phyloP scores from a whole-genome alignment of 2,888 invertebrate genomes.

The Zootermopsis nevadensis region DNA sequence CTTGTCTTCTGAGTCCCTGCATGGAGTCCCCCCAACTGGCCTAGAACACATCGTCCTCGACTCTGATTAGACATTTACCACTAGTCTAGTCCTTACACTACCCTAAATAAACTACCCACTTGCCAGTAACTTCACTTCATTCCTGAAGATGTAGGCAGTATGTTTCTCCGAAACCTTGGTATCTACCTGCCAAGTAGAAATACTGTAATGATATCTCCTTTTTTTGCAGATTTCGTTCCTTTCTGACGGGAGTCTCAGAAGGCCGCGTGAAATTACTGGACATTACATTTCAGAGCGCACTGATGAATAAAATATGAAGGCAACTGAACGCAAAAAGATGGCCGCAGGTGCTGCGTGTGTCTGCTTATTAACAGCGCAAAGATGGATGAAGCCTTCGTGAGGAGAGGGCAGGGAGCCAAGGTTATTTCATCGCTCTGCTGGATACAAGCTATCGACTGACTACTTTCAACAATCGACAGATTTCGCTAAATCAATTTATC shows the following conservation, averaged over 20 bases:
- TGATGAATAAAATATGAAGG: constrained; percentile 27
- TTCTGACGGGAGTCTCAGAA: too few relatives aligned
- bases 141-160: too few relatives aligned
- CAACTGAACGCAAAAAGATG: background rate
- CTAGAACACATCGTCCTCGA: too few relatives aligned
- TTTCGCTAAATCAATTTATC: constrained; percentile 34
- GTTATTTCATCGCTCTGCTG: background rate
- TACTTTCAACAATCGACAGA: constrained; percentile 38
- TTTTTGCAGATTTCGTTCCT: background rate
- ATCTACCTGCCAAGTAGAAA: too few relatives aligned
- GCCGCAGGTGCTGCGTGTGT: constrained; percentile 33
- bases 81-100: too few relatives aligned
- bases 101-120: too few relatives aligned
- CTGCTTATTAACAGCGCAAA: constrained; percentile 32
- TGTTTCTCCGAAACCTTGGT: too few relatives aligned
- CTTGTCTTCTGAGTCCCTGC: too few relatives aligned
- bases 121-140: too few relatives aligned
- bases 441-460: background rate
- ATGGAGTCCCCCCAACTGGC: too few relatives aligned
- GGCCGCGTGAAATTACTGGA: background rate
- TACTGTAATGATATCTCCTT: background rate
- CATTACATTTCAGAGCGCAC: constrained; percentile 12
- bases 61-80: too few relatives aligned
- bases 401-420: background rate
- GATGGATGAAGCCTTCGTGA: constrained; percentile 15